Conservation (phyloP, 2,797 vertebrate species). For the Naso thynnoides region DNA sequence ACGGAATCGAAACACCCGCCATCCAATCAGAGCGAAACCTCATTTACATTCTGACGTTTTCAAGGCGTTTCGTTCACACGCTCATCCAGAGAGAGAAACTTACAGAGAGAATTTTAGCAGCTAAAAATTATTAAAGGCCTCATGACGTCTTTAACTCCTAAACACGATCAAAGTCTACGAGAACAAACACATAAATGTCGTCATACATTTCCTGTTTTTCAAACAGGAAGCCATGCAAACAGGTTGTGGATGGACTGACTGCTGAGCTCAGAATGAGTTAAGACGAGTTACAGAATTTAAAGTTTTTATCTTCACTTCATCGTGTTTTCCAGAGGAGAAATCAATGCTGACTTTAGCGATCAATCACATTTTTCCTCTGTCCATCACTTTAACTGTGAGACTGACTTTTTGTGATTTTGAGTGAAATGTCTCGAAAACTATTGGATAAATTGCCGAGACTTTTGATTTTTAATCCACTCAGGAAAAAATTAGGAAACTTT, state of each 20-base stretch:
- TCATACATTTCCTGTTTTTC: background rate
- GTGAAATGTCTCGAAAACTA: too few species aligned
- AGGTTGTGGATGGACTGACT: background rate
- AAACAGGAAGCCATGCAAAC: slow-evolving; percentile 15
- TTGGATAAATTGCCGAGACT: too few species aligned
- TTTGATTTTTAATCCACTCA: too few species aligned
- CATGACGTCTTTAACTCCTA: background rate
- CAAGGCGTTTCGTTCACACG: background rate
- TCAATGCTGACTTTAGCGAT: too few species aligned
- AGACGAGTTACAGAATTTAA: background rate
- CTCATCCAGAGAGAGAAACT: background rate
- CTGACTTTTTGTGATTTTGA: too few species aligned
- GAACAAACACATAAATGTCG: background rate
- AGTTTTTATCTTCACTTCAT: background rate
- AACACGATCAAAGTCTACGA: background rate
- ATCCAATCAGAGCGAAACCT: slow-evolving; percentile 46
- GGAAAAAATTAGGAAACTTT: too few species aligned
- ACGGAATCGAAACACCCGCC: slow-evolving; percentile 35
- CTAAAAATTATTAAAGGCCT: background rate
- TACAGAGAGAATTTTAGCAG: background rate
- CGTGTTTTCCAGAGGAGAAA: too few species aligned
- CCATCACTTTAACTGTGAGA: too few species aligned
- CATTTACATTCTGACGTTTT: slow-evolving; percentile 30
- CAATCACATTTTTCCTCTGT: too few species aligned
- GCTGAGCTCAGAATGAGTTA: too few species aligned